Conservation (phyloP, 2,113 vertebrate species). For the Columbina picui region DNA sequence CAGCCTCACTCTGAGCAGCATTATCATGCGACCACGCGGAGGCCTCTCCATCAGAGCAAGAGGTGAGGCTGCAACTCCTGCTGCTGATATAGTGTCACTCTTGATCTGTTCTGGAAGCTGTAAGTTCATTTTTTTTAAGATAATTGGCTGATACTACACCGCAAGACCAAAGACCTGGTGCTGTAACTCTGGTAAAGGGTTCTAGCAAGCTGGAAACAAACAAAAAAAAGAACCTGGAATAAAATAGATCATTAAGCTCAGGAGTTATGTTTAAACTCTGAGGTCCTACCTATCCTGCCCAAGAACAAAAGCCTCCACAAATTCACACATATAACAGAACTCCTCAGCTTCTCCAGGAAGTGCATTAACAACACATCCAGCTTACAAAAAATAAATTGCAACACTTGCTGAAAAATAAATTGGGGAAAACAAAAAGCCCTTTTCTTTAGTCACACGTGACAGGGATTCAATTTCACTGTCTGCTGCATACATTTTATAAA, state of each 20-base stretch:
- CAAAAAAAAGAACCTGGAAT: background rate
- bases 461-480: conserved; percentile 8
- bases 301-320: background rate
- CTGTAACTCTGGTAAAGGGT: background rate
- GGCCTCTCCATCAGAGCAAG: background rate
- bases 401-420: background rate
- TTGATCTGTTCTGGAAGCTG: background rate
- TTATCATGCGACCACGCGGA: rapidly evolving
- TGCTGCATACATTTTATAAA: background rate
- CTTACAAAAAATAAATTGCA: background rate
- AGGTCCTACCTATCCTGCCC: background rate
- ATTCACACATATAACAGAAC: background rate
- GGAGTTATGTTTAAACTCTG: background rate
- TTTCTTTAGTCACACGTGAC: background rate
- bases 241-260: background rate
- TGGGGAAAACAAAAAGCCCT: background rate
- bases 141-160: background rate
- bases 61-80: background rate
- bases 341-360: background rate
- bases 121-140: background rate
- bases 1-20: background rate
- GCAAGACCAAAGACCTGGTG: background rate
- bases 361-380: background rate
- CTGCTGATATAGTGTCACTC: background rate
- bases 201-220: background rate